Base-by-base conservation (phyloP, 2,113 vertebrate species). In the Tetrao urogallus region DNA sequence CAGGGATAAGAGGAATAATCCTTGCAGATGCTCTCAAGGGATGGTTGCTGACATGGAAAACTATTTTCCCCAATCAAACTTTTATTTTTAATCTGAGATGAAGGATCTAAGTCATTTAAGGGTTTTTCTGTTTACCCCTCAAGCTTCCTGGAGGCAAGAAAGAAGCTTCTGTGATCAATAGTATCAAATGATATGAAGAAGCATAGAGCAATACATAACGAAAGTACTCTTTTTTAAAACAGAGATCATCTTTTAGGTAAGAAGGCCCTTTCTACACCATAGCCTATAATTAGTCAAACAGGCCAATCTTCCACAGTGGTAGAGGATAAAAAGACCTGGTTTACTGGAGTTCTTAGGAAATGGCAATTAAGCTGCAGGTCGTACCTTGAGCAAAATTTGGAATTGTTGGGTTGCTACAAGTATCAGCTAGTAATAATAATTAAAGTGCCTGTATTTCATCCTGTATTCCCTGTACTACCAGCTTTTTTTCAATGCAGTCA, bases 61-160 rank as follows among this genome's bases (percentile, higher is more conserved):
- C 94, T 94, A 93, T 96, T 96, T 93, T 56, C 82, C 87, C 87
- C 82, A 89, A 77, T 95, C 89, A 96, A 77, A 93, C 78, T 91
- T 94, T 64, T 89, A 71, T 56, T 66, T 96, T 93, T 96, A 93
- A 95, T 96, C 56, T 89, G 95, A 96, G 89, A 76, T 94, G 96
- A 96, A 96, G 87, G 87, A 72, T 94, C 82, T 88, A 94, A 96
- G 94, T 80, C 50, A 87, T 88, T 93, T 94, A 90, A 95, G 94
- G 89, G 95, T 96, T 89, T 94, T 96, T 96, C 87, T 94, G 94
- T 96, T 94, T 95, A 96, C 82, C 91, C 95, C 91, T 96, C 91
- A 82, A 96, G 92, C 87, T 93, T 96, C 87, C 96, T 95, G 87
- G 82, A 94, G 95, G 94, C 94, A 92, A 94, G 67, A 94, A 89